These are phyloP conservation scores for Karalla daura DNA, from an alignment of 2,797 vertebrate species.

Conservation along the genomic window DNA sequence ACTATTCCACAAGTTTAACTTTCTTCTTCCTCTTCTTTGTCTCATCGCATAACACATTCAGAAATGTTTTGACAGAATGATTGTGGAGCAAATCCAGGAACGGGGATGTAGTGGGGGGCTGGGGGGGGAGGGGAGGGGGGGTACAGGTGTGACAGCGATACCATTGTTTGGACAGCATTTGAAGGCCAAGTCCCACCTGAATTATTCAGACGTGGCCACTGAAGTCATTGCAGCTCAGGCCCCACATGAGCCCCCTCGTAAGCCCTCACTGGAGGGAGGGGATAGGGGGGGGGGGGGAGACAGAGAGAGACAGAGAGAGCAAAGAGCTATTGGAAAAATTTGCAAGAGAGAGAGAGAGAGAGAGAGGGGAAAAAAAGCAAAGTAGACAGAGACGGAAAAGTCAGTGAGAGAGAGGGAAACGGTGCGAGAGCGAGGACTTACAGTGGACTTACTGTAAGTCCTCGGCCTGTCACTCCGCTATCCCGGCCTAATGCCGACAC, in stretches of 20 bases:
- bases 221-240: slow-evolving; percentile 39
- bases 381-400: slow-evolving; percentile 6
- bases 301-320: background rate
- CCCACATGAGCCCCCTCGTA: slow-evolving; percentile 39
- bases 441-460: slow-evolving; percentile 62
- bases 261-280: slow-evolving; percentile 25
- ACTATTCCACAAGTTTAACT: background rate
- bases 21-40: slow-evolving; percentile 4
- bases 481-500: slow-evolving; percentile 55
- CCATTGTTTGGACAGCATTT: slow-evolving; percentile 66
- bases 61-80: slow-evolving; percentile 53
- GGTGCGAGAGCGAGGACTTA: slow-evolving; percentile 39
- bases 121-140: too few species aligned
- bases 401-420: background rate
- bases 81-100: slow-evolving; percentile 53
- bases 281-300: background rate
- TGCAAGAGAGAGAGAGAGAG: background rate
- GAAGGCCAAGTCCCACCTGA: slow-evolving; percentile 60
- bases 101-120: too few species aligned
- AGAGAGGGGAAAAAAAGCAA: slow-evolving; percentile 13
- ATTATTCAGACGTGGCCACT: slow-evolving; percentile 65
- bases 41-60: slow-evolving; percentile 29
- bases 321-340: slow-evolving; percentile 11
- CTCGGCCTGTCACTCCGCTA: slow-evolving; percentile 60
- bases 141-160: slow-evolving; percentile 43